These are phyloP conservation scores for Actias luna DNA, from an alignment of 2,888 invertebrate genomes.

Conservation along the genomic window DNA sequence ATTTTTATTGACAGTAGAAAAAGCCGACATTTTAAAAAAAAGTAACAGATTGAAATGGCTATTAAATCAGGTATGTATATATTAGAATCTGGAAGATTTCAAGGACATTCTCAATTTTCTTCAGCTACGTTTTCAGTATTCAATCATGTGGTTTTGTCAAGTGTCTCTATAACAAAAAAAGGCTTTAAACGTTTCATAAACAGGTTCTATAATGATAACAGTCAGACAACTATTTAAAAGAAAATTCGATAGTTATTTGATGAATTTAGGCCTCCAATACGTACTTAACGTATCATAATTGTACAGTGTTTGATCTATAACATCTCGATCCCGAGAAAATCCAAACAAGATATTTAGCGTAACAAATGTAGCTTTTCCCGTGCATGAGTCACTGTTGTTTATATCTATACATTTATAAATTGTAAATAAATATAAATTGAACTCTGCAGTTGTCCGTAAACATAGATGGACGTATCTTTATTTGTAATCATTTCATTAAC, in stretches of 20 bases:
- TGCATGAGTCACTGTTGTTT: slow-evolving; percentile 4
- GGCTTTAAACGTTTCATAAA: too few species aligned
- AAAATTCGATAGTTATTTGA: neutral
- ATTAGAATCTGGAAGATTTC: too few species aligned
- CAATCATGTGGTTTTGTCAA: too few species aligned
- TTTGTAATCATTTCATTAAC: neutral
- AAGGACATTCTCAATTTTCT: too few species aligned
- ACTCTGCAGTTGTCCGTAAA: slow-evolving; percentile 3
- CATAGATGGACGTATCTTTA: neutral
- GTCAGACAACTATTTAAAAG: too few species aligned
- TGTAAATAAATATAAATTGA: neutral
- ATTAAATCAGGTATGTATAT: too few species aligned
- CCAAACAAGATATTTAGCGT: slow-evolving; percentile 1
- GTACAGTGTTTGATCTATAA: neutral
- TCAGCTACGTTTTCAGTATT: too few species aligned
- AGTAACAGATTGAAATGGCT: too few species aligned
- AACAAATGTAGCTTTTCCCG: neutral
- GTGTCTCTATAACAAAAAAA: too few species aligned
- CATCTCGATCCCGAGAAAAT: neutral
- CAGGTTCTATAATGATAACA: too few species aligned
- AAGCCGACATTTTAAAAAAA: too few species aligned
- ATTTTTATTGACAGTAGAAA: too few species aligned
- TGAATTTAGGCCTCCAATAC: neutral
- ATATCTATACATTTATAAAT: neutral
- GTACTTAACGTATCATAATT: neutral